A percentile compares a stretch with the other conserved stretches of the same genome.
These are phyloP conservation scores for Phasia obesa DNA, from an alignment of 2,888 invertebrate species.

Conservation along the genomic window DNA sequence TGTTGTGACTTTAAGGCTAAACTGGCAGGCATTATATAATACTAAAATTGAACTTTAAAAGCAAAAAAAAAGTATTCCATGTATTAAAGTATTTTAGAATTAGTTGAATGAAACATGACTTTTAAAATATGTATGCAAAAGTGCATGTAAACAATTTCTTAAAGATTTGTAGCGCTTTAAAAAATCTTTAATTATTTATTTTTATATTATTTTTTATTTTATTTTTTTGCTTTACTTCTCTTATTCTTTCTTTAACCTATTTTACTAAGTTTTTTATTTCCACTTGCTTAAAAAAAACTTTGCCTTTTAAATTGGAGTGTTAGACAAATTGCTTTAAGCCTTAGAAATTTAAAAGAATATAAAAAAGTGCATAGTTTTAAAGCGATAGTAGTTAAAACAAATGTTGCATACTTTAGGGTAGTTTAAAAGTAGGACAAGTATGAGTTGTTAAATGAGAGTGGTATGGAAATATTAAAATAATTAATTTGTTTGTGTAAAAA, in stretches of 20 bases:
- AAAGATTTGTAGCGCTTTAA: not conserved
- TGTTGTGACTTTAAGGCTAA: slow-evolving; percentile 47
- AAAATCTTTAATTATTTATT: not conserved
- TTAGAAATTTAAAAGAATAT: not conserved
- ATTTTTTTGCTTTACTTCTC: not conserved
- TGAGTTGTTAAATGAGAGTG: not conserved
- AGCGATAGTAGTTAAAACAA: slow-evolving; percentile 15
- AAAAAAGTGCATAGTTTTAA: slow-evolving; percentile 23
- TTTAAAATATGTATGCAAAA: not conserved
- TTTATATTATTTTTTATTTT: not conserved
- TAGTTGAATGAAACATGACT: not conserved
- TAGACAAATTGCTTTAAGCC: slow-evolving; percentile 39
- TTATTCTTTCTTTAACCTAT: slow-evolving; percentile 5
- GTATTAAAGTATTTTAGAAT: slow-evolving; percentile 4
- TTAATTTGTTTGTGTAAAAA: not conserved
- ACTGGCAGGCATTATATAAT: slow-evolving; percentile 29
- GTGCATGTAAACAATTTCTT: not conserved
- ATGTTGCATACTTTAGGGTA: slow-evolving; percentile 48
- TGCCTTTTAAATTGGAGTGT: slow-evolving; percentile 31
- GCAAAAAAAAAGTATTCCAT: not conserved
- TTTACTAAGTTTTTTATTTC: slow-evolving; percentile 4
- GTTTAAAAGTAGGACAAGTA: not conserved
- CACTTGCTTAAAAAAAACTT: not conserved
- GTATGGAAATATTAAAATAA: not conserved
- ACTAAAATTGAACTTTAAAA: not conserved